Conservation (phyloP, 2,797 vertebrate species). For the Spinus pinus region DNA sequence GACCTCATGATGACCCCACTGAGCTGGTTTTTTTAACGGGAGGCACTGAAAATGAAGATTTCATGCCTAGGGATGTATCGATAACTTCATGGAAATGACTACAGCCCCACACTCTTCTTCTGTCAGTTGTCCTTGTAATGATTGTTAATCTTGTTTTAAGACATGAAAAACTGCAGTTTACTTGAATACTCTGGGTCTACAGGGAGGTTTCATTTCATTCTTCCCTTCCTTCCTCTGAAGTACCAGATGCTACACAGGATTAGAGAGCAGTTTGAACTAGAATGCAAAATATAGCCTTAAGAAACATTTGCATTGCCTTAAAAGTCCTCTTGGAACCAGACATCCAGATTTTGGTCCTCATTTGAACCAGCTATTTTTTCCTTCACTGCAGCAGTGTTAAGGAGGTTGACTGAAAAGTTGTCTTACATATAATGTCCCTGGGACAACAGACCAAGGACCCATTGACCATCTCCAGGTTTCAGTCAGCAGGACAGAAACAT, state of each 20-base stretch:
- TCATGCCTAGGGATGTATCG: background rate
- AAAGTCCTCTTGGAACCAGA: slow-evolving; percentile 11
- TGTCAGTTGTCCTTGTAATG: background rate
- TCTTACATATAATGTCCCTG: fast-evolving
- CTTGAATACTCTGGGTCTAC: background rate
- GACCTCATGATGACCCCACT: background rate
- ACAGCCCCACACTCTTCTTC: background rate
- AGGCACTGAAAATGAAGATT: background rate
- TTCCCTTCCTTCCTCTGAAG: background rate
- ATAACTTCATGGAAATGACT: background rate
- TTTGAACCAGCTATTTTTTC: background rate
- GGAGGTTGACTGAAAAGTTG: background rate
- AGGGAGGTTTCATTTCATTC: slow-evolving; percentile 30
- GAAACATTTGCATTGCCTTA: background rate
- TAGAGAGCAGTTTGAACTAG: slow-evolving; percentile 21
- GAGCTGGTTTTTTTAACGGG: background rate
- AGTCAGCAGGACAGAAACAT: background rate
- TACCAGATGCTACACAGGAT: slow-evolving; percentile 37
- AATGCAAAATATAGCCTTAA: background rate
- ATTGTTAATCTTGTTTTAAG: slow-evolving; percentile 14
- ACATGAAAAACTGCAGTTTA: background rate
- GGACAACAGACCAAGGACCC: background rate
- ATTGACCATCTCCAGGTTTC: background rate
- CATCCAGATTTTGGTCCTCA: background rate
- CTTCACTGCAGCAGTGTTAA: background rate